These are phyloP conservation scores for Chionomys nivalis DNA, from an alignment of 2,113 vertebrate species.

Conservation along the genomic window DNA sequence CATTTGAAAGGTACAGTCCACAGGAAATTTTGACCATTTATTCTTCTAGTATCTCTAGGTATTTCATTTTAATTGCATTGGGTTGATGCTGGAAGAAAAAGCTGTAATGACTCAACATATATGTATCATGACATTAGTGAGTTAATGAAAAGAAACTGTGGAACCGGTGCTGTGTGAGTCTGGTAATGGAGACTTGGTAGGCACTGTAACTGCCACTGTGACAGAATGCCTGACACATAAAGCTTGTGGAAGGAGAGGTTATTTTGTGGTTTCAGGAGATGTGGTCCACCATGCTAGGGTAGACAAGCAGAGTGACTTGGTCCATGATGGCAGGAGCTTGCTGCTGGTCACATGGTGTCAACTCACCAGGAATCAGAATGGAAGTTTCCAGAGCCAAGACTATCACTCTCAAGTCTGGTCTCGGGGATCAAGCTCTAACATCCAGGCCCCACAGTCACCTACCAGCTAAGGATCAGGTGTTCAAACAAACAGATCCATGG, in stretches of 20 bases:
- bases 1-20: not conserved
- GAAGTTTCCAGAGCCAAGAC: not conserved
- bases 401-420: not conserved
- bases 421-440: not conserved
- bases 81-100: not conserved
- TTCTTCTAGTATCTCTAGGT: not conserved
- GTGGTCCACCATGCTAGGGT: too few relatives aligned
- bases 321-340: not conserved
- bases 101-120: not conserved
- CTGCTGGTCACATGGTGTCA: not conserved
- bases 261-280: not conserved
- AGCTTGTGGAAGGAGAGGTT: not conserved
- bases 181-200: not conserved
- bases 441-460: not conserved
- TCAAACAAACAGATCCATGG: not conserved
- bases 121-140: not conserved
- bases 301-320: not conserved
- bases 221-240: not conserved
- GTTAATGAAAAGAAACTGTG: not conserved
- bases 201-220: not conserved
- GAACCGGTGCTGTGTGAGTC: accelerated
- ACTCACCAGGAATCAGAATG: not conserved
- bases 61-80: not conserved
- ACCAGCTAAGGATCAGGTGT: not conserved
- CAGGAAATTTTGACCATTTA: not conserved